Evolutionary conservation across 1,140 invertebrate species (phyloP).

Genomic region (Laodelphax striatellus): DNA sequence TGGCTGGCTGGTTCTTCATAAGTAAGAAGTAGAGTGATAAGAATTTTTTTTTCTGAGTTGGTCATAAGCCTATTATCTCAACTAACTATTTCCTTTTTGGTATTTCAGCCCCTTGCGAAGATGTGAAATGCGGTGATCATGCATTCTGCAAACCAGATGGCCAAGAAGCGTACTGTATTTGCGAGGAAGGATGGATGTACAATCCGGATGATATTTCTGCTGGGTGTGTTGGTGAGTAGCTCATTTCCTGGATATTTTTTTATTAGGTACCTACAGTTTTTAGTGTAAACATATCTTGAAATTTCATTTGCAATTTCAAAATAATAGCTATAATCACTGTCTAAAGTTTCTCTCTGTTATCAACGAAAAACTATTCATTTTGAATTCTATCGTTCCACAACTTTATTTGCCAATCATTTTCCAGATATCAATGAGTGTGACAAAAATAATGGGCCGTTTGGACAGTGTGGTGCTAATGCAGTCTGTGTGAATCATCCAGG

Average conservation of each 20-base stretch:
- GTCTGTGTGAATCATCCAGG: slow-evolving; percentile 73
- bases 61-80: too few relatives aligned
- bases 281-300: too few relatives aligned
- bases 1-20: too few relatives aligned
- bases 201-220: slow-evolving; percentile 77
- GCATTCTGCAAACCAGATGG: slow-evolving; percentile 82
- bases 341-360: too few relatives aligned
- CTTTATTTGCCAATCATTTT: slow-evolving; percentile 17
- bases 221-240: slow-evolving; percentile 63
- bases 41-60: too few relatives aligned
- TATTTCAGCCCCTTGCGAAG: slow-evolving; percentile 69
- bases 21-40: too few relatives aligned
- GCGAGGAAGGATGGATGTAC: slow-evolving; percentile 87
- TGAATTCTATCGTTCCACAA: too few relatives aligned
- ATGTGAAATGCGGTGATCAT: slow-evolving; percentile 77
- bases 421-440: slow-evolving; percentile 92
- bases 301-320: background rate
- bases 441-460: slow-evolving; percentile 55
- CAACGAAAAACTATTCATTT: too few relatives aligned
- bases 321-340: too few relatives aligned
- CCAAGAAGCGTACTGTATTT: slow-evolving; percentile 81
- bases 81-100: too few relatives aligned
- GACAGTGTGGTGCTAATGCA: slow-evolving; percentile 72
- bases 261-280: too few relatives aligned
- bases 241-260: too few relatives aligned